These are phyloP conservation scores for Oophaga sylvatica DNA, from an alignment of 2,797 vertebrate genomes.

Conservation along the genomic window DNA sequence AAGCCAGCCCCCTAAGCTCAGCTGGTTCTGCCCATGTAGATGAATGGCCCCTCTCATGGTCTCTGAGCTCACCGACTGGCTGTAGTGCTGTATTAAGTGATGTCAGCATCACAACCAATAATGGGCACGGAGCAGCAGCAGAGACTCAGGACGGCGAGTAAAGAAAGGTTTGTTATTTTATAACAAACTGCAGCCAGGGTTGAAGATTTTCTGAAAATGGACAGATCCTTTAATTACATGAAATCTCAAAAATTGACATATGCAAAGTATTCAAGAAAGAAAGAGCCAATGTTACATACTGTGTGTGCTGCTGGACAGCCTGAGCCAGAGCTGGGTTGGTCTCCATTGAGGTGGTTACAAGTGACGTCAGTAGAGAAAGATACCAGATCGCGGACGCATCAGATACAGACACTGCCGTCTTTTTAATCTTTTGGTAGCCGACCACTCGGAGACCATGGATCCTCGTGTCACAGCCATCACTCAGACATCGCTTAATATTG, in stretches of 20 bases:
- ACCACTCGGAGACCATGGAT: slow-evolving; percentile 92
- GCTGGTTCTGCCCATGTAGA: no score
- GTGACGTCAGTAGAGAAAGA: slow-evolving; percentile 93
- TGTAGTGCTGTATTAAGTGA: no score
- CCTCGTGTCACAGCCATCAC: slow-evolving; percentile 94
- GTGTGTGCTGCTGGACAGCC: slow-evolving; percentile 92
- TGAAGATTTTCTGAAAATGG: no score
- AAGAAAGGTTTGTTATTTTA: no score
- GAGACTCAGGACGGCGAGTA: no score
- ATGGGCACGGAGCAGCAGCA: no score
- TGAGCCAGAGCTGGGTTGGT: slow-evolving; percentile 91
- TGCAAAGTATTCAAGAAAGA: neutral
- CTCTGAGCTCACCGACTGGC: no score
- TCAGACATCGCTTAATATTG: slow-evolving; percentile 96
- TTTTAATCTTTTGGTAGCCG: slow-evolving; percentile 92
- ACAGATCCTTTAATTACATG: neutral
- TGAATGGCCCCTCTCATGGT: no score
- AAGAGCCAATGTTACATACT: slow-evolving; percentile 76
- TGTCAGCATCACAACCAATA: no score
- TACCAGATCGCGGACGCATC: slow-evolving; percentile 99
- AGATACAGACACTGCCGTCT: slow-evolving; percentile 89
- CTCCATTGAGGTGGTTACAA: slow-evolving; percentile 97
- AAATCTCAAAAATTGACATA: neutral
- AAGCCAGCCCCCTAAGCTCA: no score
- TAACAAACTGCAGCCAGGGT: no score